Evolutionary conservation across 2,113 vertebrate genomes (phyloP).

Genomic region (Megalops atlanticus): DNA sequence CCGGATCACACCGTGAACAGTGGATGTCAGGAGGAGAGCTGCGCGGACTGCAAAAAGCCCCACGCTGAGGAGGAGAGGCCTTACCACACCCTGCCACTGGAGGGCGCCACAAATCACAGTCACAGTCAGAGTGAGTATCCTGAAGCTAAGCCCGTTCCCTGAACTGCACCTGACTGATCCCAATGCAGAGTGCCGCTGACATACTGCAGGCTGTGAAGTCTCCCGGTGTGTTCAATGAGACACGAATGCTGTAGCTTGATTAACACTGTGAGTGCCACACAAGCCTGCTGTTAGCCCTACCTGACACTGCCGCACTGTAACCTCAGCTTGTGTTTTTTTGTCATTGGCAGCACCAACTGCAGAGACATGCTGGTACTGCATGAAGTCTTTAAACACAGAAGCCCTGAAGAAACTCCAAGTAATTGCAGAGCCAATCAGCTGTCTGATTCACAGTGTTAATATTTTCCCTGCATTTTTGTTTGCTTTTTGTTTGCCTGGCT

Average conservation of each 20-base stretch:
- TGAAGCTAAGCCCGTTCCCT: background rate
- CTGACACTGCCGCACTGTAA: background rate
- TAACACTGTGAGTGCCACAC: background rate
- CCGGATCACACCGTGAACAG: background rate
- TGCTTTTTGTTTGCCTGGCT: background rate
- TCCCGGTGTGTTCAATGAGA: background rate
- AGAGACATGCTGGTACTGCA: conserved; percentile 72
- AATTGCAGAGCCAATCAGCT: background rate
- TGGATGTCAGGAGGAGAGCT: background rate
- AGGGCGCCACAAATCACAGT: background rate
- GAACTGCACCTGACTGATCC: background rate
- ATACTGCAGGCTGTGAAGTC: background rate
- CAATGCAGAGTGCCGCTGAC: background rate
- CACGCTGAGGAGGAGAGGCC: background rate
- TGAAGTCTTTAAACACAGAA: conserved; percentile 61
- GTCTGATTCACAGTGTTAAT: background rate
- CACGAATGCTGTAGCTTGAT: background rate
- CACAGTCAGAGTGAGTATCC: background rate
- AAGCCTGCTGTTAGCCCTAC: background rate
- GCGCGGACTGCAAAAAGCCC: background rate
- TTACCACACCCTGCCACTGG: background rate
- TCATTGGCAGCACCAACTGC: conserved; percentile 37
- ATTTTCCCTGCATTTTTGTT: too few species aligned
- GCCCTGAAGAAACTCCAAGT: conserved; percentile 44
- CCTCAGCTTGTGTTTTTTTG: background rate